These are phyloP conservation scores for Tachuris rubrigastra DNA, from an alignment of 2,113 vertebrate genomes.

Conservation along the genomic window DNA sequence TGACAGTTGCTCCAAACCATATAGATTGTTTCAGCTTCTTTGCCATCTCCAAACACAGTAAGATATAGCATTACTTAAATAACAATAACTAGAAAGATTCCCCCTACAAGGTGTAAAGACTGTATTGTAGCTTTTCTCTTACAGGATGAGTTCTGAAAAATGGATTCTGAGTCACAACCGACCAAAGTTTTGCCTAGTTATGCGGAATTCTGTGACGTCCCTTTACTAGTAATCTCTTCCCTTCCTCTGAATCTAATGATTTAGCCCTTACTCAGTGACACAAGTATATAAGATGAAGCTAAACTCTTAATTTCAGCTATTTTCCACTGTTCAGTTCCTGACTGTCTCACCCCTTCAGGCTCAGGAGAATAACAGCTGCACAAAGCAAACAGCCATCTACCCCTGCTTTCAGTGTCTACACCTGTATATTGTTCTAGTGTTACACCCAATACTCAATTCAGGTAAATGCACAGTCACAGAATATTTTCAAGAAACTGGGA, in stretches of 20 bases:
- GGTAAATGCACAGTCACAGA: not conserved
- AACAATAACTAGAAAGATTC: not conserved
- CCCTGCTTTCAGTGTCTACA: not conserved
- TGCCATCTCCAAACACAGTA: not conserved
- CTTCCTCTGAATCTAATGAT: not conserved
- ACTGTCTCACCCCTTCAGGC: not conserved
- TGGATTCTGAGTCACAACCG: not conserved
- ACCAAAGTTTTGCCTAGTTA: fast-evolving
- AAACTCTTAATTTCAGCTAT: not conserved
- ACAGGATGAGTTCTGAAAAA: not conserved
- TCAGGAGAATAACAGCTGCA: not conserved
- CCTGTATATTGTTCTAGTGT: not conserved
- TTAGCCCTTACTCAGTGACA: not conserved
- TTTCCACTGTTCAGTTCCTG: not conserved
- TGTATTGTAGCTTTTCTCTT: not conserved
- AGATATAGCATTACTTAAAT: not conserved
- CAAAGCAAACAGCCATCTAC: not conserved
- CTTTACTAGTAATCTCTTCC: not conserved
- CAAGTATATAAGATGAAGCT: not conserved
- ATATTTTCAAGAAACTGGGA: not conserved
- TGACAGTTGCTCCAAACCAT: not conserved
- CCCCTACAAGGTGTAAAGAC: too few relatives aligned
- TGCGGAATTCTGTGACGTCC: not conserved
- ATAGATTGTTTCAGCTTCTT: not conserved
- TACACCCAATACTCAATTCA: not conserved